Evolutionary conservation across 2,888 invertebrate species (phyloP), one percentile per base, ranked within the genome.

Genomic region (Danaus chrysippus): DNA sequence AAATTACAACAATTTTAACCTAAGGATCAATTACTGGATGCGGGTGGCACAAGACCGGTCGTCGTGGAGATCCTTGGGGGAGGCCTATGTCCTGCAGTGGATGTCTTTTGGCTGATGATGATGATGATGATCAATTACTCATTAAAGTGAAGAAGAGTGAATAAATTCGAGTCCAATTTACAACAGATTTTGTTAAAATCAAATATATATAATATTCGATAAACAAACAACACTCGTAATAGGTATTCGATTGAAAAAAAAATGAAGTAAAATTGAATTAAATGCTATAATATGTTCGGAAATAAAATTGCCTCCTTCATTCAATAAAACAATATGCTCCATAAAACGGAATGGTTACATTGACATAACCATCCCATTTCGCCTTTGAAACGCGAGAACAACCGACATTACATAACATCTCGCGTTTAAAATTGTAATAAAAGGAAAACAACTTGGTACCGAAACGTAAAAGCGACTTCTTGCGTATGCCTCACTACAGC

Each of bases 341-440:
- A 64, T 68, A 68, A 66, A 69, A 69, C 54, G 63, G 13, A 63
- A 65, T 59, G 62, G 58, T 63, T 57, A 62, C 58, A 64, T 67
- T 62, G 62, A 62, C 65, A 66, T 66, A 64, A 63, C 64, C 63
- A 56, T 43, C 44, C 59, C 62, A 64, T 60, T 61, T 54, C 52
- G 56, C 54, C 23, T 42, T 41, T 42, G 62, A 63, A 61, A 60
- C 55, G 46, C 65, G 61, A 62, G 58, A 54, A 67, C 61, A 62
- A 59, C 57, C 61, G 44, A 61, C 58, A 62, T 61, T 52, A 65
- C 64, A 55, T 64, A 58, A 63, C 61, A 61, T 61, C 56, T 58
- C 58, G 56, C 61, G 60, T 68, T 70, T 66, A 64, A 70, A 68
- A 66, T 67, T 66, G 67, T 64, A 70, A 67, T 68, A 68, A 70